Evolutionary conservation across 2,113 vertebrate genomes (phyloP), one percentile per base, ranked within the genome.

Genomic region (Centropus bengalensis): DNA sequence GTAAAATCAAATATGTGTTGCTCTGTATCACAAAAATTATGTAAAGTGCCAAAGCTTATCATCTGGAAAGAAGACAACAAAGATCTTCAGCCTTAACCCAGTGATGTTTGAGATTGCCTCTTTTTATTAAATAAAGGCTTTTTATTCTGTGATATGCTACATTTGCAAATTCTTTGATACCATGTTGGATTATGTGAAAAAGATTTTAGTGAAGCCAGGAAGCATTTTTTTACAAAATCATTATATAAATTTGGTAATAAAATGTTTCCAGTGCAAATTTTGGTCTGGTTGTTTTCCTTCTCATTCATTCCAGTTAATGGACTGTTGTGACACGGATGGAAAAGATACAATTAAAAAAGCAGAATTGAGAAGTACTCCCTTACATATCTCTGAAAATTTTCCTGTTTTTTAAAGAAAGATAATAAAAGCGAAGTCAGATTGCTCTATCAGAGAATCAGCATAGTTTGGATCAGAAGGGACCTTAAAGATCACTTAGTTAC

Each of bases 11-110:
- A 68, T 74, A 55, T 28, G 67, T 42, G 32, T 45, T 91, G 54
- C 59, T 92, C 5, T 13, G 27, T 91, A 77, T 56, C 84, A 67
- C 58, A 24, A 70, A 63, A 74, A 89, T 44, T 26, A 67, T 62
- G 63, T 54, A 42, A 71, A 95, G 69, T 92, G 84, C 77, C 76
- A 85, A 87, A 73, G n/a, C 52, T 75, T 93, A 33, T 86, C 69
- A 49, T 15, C 45, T 79, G 81, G 51, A 96, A 89, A 85, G 32
- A 81, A 78, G 36, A 89, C 27, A 52, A 54, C 56, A 80, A 64
- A 78, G 51, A 26, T 30, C 55, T 42, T 51, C 54, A 75, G 23
- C 40, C 14, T 56, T 42, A 73, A 75, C 51, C 20, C 51, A 64
- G 14, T 67, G 2, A 1, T 42, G 14, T n/a, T 28, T 59, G 36